phyloP scores from a whole-genome alignment of 2,797 vertebrate genomes.

The Pteropus rufus region DNA sequence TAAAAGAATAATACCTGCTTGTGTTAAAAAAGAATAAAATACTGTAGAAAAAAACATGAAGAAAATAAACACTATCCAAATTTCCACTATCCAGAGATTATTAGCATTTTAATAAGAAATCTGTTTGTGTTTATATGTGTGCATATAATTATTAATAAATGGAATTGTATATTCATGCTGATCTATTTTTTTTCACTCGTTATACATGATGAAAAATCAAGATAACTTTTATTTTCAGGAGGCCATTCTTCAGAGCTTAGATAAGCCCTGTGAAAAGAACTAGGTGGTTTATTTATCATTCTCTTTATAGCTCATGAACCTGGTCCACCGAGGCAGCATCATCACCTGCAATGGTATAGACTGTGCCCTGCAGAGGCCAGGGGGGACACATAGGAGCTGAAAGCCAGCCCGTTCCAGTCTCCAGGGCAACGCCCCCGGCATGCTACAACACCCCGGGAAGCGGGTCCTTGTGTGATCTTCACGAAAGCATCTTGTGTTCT shows the following conservation, averaged over 20 bases:
- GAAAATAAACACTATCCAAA: not conserved
- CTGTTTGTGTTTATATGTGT: not conserved
- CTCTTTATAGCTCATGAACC: not conserved
- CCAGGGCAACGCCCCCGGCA: not conserved
- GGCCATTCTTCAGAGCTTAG: not conserved
- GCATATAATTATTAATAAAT: not conserved
- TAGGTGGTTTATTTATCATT: not conserved
- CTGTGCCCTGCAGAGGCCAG: not conserved
- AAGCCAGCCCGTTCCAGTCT: not conserved
- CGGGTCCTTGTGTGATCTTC: not conserved
- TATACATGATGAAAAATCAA: not conserved
- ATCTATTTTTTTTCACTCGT: not conserved
- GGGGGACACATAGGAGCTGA: not conserved
- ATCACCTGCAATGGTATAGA: not conserved
- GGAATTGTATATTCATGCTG: not conserved
- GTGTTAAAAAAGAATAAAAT: not conserved
- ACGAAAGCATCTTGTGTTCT: not conserved
- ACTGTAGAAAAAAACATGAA: not conserved
- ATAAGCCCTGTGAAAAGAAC: not conserved
- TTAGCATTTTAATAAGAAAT: not conserved
- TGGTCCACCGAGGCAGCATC: not conserved
- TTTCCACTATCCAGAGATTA: not conserved
- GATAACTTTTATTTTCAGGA: not conserved
- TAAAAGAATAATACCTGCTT: not conserved
- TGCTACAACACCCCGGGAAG: not conserved